phyloP scores from a whole-genome alignment of 2,797 vertebrate species.

The Phrynocephalus guinanensis region DNA sequence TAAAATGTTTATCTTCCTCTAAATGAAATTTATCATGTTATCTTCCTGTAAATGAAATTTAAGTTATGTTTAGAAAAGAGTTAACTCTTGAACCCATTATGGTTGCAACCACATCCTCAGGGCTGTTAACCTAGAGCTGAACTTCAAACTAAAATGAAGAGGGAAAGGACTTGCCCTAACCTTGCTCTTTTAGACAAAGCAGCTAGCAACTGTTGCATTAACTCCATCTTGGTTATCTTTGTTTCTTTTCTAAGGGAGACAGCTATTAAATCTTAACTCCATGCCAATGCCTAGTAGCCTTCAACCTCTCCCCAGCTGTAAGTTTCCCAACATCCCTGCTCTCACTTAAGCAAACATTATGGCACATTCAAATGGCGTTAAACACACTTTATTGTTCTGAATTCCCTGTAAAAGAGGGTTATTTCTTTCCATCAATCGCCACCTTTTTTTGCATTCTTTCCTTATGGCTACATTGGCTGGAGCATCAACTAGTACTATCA shows the following conservation, averaged over 20 bases:
- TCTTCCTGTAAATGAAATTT: conserved; percentile 70
- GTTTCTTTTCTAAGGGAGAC: conserved; percentile 66
- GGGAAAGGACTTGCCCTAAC: conserved; percentile 23
- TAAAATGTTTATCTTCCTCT: conserved; percentile 67
- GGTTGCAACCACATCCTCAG: conserved; percentile 70
- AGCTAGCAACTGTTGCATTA: conserved; percentile 64
- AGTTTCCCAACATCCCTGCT: conserved; percentile 67
- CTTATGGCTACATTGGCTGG: conserved; percentile 64
- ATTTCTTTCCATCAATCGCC: conserved; percentile 42
- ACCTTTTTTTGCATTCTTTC: conserved; percentile 55
- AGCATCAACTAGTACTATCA: conserved; percentile 35
- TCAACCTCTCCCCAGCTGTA: conserved; percentile 71
- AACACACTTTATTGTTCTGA: conserved; percentile 65
- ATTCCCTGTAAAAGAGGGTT: conserved; percentile 58
- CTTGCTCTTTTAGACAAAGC: conserved; percentile 54
- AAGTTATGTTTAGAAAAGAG: conserved; percentile 73
- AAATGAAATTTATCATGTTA: conserved; percentile 69
- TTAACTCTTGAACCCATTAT: conserved; percentile 72
- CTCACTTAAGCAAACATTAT: conserved; percentile 74
- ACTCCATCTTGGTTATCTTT: conserved; percentile 61
- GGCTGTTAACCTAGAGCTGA: conserved; percentile 76
- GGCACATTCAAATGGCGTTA: conserved; percentile 72
- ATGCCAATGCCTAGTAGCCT: conserved; percentile 61
- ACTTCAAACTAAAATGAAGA: conserved; percentile 67
- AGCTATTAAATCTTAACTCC: conserved; percentile 69